Conservation (phyloP, 2,888 invertebrate species). For the Cheilosia impressa region DNA sequence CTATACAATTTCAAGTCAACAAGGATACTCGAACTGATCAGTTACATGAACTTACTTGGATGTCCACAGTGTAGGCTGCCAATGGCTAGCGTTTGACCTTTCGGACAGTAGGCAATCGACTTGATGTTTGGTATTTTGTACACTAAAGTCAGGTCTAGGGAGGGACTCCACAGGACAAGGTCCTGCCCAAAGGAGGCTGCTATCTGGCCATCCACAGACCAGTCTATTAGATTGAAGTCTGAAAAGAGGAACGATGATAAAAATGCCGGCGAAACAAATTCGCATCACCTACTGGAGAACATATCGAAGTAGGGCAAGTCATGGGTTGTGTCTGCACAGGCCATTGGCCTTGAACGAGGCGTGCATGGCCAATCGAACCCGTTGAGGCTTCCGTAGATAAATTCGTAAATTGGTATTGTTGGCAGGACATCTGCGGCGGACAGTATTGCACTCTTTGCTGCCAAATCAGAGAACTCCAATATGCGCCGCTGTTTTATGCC, state of each 20-base stretch:
- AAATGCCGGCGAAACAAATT: neutral
- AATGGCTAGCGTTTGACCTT: conserved; percentile 80
- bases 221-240: conserved; percentile 81
- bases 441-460: conserved; percentile 32
- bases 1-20: conserved; percentile 66
- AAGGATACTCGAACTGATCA: too few species aligned
- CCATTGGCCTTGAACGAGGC: conserved; percentile 80
- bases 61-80: conserved; percentile 78
- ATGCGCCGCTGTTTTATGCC: conserved; percentile 77
- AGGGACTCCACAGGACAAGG: conserved; percentile 81
- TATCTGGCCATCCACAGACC: conserved; percentile 81
- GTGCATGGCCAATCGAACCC: conserved; percentile 81
- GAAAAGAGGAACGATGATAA: neutral
- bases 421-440: conserved; percentile 33
- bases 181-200: conserved; percentile 81
- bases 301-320: conserved; percentile 80
- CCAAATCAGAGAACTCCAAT: conserved; percentile 77
- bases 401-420: conserved; percentile 29
- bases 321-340: conserved; percentile 80
- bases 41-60: conserved; percentile 76
- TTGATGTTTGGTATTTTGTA: conserved; percentile 78
- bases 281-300: conserved; percentile 73
- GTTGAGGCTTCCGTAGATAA: conserved; percentile 53
- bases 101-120: conserved; percentile 80
- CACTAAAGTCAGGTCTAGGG: conserved; percentile 79